Evolutionary conservation across 2,888 invertebrate species (phyloP), one percentile per base, ranked within the genome.

Genomic region (Podotricha telesiphe): DNA sequence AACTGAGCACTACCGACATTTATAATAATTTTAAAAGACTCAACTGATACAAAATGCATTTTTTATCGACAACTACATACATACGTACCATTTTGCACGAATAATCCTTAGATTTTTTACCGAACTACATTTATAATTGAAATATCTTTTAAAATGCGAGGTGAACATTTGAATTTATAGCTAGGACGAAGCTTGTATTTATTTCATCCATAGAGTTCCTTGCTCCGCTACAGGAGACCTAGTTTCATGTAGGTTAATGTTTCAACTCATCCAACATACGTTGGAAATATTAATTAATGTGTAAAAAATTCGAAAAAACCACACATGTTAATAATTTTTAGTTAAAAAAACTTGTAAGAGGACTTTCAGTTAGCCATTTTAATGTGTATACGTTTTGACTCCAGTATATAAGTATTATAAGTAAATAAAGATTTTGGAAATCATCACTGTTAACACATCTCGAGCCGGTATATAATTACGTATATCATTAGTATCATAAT

Each of bases 401-500:
- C 28, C 28, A 28, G 37, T 37, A 37, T 37, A 37, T 37, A 8
- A 6, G 28, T 13, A 42, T 42, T 42, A 7, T 13, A 4, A 8
- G 13, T 42, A 42, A 42, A 42, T 13, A 47, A 17, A 47, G 8
- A 17, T 47, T 47, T 47, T 47, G 8, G 47, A 47, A 47, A 8
- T 47, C 47, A 47, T 47, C 17, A 47, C 28, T 20, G 28, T 51
- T 34, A 53, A 15, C 48, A 19, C 40, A 37, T 37, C 6, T 40
- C 11, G 40, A 20, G 58, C 2, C 20, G 11, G 19, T 73, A 79
- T 80, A 88, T 91, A 91, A 90, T 91, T 91, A 91, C 5, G 19
- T 73, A 79, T 80, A 88, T 91, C 91, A 90, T 91, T 91, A 91
- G 73, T 73, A 81, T 82, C 83, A 81, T 87, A 87, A 88, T 88